Base-by-base conservation (phyloP, 2,797 vertebrate species). In the Pteronotus mesoamericanus region DNA sequence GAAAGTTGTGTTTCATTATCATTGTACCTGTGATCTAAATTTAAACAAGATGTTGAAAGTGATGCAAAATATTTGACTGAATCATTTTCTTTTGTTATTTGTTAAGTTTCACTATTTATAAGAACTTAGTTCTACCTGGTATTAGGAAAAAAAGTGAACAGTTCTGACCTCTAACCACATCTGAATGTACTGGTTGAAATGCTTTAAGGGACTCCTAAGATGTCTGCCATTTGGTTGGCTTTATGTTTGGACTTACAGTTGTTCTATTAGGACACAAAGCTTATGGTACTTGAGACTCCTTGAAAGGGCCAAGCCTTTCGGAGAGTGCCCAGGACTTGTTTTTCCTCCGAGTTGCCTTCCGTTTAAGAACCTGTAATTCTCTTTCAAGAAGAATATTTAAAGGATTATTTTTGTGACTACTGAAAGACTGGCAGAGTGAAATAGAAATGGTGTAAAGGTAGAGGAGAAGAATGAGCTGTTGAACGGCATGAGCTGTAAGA, bases 1-100 rank as follows among this genome's bases (percentile, higher is more conserved):
- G 46, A 95, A 97, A 93, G 66, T 34, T 91, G 46, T 68, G 91
- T 91, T 96, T 95, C 86, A 91, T 96, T 96, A 92, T 86, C 53
- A 79, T 59, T 91, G 51, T 44, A 97, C 88, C 96, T 96, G 85
- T 79, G 37, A 11, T 77, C 96, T 96, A 94, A 94, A 96, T 95
- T 95, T 95, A 95, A 94, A 78, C 5, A 94, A 89, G 46, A 92
- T 91, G 74, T 88, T 91, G 61, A 94, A 91, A 32, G 19, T 51
- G 59, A 71, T 92, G 14, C 34, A 94, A 72, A 86, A 69, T 96
- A 94, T 95, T 92, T 94, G 86, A 94, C 91, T 95, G 75, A 72
- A 83, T 86, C 9, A 57, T 75, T 95, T 94, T 59, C 18, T 92
- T 92, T 97, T 95, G 37, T 87, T 93, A 53, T 79, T 32, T 84